Base-by-base conservation (phyloP, 2,888 invertebrate genomes). In the Invenusta paracnida region DNA sequence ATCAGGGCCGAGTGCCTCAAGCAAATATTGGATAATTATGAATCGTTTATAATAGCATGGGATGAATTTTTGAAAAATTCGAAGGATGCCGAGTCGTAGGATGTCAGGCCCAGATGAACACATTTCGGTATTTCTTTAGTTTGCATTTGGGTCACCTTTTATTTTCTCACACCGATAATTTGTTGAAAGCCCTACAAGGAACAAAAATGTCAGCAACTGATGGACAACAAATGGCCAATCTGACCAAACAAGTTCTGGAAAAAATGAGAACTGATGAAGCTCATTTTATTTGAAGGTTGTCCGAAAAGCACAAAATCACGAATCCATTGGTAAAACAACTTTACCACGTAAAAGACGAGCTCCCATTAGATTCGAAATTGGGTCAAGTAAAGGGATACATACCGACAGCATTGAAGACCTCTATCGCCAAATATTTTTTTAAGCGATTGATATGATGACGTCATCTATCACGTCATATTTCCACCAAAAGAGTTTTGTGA, bases 21-120 rank as follows among this genome's bases (percentile, higher is more conserved):
- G 73, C 73, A 23, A n/a, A 73, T 73, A 23, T n/a, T 73, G 11
- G 17, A 73, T 2, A 73, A 73, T 23, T 73, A 73, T 25, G 27
- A 5, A 73, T 5, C 73, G 2, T 25, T 73, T 5, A n/a, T 73
- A 73, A 73, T 23, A n/a, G 73, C 73, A 73, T 73, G 73, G 73
- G 73, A 73, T 73, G 73, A 73, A 73, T 73, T n/a, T 73, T 73
- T 73, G 2, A 23, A 73, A n/a, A 23, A 73, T 73, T 23, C 2
- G 25, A 13, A 73, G 73, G 73, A 73, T 73, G 73, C 73, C 23
- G 73, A 13, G 23, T 5, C 25, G 23, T 73, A 2, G 73, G 73
- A 73, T 73, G 73, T 73, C 73, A 73, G 73, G 73, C 23, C 73
- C 73, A 73, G 25, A 73, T 73, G 73, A 73, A 5, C 73, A 73